Evolutionary conservation across 2,888 invertebrate genomes (phyloP).

Genomic region (Polietes domitor): DNA sequence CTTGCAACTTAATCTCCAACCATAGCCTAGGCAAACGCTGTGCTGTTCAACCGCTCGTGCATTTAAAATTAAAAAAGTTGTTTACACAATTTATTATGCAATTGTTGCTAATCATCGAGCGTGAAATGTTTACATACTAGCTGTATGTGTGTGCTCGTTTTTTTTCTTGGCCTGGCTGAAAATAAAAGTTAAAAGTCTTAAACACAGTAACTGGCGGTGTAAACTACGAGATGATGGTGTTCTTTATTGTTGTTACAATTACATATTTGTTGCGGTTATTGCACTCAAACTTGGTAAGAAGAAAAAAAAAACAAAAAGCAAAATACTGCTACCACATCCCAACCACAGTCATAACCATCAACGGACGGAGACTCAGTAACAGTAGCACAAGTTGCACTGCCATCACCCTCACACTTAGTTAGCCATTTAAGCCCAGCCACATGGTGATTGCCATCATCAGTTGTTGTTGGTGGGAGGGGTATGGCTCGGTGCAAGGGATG

Average conservation of each 20-base stretch:
- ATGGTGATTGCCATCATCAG: background rate
- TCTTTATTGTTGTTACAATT: background rate
- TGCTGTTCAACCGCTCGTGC: no score
- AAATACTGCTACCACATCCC: background rate
- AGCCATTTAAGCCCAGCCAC: background rate
- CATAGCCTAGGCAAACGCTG: no score
- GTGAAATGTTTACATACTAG: slow-evolving; percentile 47
- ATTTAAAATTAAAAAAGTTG: background rate
- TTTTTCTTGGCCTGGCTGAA: slow-evolving; percentile 13
- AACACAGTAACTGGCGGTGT: background rate
- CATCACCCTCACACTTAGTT: slow-evolving; percentile 4
- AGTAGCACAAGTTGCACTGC: slow-evolving; percentile 2
- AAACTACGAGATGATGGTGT: background rate
- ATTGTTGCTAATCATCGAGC: slow-evolving; percentile 60
- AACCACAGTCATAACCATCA: slow-evolving; percentile 40
- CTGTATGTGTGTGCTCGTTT: background rate
- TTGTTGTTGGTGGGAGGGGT: background rate
- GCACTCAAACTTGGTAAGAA: slow-evolving; percentile 30
- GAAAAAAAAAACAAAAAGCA: slow-evolving; percentile 18
- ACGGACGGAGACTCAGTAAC: slow-evolving; percentile 22
- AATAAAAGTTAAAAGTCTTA: slow-evolving; percentile 36
- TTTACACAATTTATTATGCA: slow-evolving; percentile 56
- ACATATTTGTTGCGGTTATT: slow-evolving; percentile 56
- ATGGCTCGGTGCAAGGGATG: background rate
- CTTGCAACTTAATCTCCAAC: no score